These are phyloP conservation scores for Metellina segmentata DNA, from an alignment of 2,888 invertebrate species.

Conservation along the genomic window DNA sequence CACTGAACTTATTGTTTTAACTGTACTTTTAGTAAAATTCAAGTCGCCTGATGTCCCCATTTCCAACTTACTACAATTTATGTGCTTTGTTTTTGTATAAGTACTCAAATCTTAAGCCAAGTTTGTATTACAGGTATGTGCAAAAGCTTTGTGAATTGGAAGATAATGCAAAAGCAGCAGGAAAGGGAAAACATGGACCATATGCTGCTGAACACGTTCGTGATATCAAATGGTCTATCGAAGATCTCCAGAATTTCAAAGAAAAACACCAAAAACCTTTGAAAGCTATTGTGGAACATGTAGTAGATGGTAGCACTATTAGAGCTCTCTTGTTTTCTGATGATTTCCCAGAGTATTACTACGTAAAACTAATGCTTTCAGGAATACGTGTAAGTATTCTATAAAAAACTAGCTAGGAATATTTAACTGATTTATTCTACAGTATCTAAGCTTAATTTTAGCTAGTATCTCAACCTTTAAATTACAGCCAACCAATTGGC, in stretches of 20 bases:
- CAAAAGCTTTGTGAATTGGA: constrained; percentile 89
- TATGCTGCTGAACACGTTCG: constrained; percentile 85
- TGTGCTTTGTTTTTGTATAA: background rate
- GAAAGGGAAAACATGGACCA: constrained; percentile 87
- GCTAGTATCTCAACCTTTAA: background rate
- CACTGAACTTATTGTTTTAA: background rate
- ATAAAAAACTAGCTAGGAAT: background rate
- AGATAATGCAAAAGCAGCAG: constrained; percentile 92
- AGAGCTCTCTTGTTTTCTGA: constrained; percentile 94
- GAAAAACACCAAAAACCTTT: constrained; percentile 93
- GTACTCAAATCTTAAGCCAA: background rate
- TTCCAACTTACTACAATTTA: background rate
- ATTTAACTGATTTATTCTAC: background rate
- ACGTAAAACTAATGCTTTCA: constrained; percentile 94
- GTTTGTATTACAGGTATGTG: constrained; percentile 80
- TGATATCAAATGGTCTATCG: constrained; percentile 93
- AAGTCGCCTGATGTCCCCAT: too few species aligned
- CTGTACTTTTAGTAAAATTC: background rate
- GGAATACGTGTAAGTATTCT: constrained; percentile 85
- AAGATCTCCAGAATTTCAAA: constrained; percentile 90
- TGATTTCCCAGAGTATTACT: constrained; percentile 90
- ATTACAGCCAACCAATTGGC: too few species aligned
- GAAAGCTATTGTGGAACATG: constrained; percentile 96
- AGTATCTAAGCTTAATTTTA: background rate
- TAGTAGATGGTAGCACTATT: constrained; percentile 97